Percentiles rank a stretch among this genome's conserved stretches.
phyloP scores from a whole-genome alignment of 2,888 invertebrate genomes.

The Drosophila lacicola region DNA sequence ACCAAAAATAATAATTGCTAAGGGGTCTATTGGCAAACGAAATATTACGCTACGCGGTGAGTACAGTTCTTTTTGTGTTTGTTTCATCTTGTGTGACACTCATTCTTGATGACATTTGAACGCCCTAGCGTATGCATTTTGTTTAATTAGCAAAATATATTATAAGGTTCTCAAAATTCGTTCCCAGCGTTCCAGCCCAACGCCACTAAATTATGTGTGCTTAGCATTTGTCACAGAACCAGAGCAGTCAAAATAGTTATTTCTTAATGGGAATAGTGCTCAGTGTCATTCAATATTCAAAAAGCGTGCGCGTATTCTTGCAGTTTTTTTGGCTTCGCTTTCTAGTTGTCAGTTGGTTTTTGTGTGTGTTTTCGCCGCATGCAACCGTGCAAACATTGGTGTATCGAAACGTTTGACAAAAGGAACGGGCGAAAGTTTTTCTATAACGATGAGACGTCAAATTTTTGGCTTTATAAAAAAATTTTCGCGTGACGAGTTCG shows the following conservation, averaged over 20 bases:
- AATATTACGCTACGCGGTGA: conserved; percentile 32
- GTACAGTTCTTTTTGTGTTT: conserved; percentile 25
- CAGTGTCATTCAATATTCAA: conserved; percentile 50
- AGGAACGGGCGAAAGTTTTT: conserved; percentile 78
- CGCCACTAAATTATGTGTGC: conserved; percentile 36
- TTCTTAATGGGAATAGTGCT: conserved; percentile 9
- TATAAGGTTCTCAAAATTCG: conserved; percentile 35
- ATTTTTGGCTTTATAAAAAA: conserved; percentile 69
- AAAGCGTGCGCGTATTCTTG: conserved; percentile 56
- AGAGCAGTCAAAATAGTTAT: conserved; percentile 25
- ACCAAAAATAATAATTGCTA: conserved; percentile 42
- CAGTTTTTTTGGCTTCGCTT: conserved; percentile 42
- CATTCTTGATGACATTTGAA: conserved; percentile 20
- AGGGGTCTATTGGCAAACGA: conserved; percentile 7
- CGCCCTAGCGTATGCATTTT: conserved; percentile 26
- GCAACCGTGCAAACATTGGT: conserved; percentile 56
- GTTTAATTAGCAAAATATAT: conserved; percentile 48
- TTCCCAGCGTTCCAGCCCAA: conserved; percentile 40
- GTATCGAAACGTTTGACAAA: conserved; percentile 69
- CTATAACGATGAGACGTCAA: conserved; percentile 81
- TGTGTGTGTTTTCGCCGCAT: conserved; percentile 48
- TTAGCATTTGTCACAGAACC: conserved; percentile 1
- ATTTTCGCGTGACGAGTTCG: conserved; percentile 70
- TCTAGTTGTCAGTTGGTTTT: conserved; percentile 39
- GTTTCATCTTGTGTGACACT: conserved; percentile 1